phyloP scores from a whole-genome alignment of 2,113 vertebrate species.

The Brachionichthys hirsutus region DNA sequence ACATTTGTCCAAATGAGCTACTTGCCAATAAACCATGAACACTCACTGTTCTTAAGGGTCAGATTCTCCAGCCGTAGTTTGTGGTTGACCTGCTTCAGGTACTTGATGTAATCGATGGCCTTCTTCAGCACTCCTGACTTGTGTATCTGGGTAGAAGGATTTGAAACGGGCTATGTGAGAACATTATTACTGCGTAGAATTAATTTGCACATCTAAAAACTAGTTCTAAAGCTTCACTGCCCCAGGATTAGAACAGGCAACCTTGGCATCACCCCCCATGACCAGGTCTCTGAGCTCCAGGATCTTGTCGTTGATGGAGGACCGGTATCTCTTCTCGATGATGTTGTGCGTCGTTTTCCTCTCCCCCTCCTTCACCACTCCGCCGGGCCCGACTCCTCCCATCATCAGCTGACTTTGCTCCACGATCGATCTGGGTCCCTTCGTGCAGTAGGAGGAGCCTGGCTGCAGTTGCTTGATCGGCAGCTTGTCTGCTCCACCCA shows the following conservation, averaged over 20 bases:
- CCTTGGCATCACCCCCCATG: conserved; percentile 96
- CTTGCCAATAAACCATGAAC: background rate
- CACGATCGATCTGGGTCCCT: conserved; percentile 72
- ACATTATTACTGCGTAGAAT: background rate
- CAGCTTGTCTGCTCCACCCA: conserved; percentile 94
- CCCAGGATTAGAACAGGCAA: conserved; percentile 45
- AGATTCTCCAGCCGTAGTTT: conserved; percentile 97
- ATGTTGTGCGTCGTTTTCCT: conserved; percentile 97
- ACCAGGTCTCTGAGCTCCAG: conserved; percentile 94
- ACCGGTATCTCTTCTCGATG: conserved; percentile 97
- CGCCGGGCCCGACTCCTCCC: conserved; percentile 75
- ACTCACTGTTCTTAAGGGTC: conserved; percentile 93
- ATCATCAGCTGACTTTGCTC: conserved; percentile 64
- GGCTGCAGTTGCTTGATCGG: conserved; percentile 91
- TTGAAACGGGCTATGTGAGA: background rate
- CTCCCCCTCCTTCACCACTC: conserved; percentile 91
- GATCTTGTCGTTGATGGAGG: conserved; percentile 98
- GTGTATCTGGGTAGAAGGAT: conserved; percentile 83
- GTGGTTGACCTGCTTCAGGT: conserved; percentile 94
- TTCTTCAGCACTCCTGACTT: conserved; percentile 96
- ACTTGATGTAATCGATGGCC: conserved; percentile 98
- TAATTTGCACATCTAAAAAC: background rate
- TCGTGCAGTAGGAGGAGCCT: conserved; percentile 77
- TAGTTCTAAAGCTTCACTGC: background rate
- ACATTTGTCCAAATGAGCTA: background rate